Base-by-base conservation (phyloP, 30 jellyfish, hydroid and myxozoan species). In the Aurelia sp. region DNA sequence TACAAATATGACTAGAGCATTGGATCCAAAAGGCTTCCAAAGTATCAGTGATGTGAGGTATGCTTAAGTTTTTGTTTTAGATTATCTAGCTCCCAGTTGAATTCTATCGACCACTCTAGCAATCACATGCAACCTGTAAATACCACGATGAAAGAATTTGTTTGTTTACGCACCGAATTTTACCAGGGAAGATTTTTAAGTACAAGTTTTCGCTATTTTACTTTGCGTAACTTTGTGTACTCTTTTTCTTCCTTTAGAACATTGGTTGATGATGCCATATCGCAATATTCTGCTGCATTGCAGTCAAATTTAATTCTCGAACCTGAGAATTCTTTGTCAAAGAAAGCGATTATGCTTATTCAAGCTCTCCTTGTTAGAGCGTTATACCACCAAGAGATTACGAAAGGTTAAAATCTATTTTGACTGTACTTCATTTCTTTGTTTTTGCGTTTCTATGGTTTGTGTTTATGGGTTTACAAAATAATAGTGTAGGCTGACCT, bases 341-440 rank as follows among this genome's bases (percentile, higher is more conserved):
- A 74, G 16, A 84, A 84, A 62, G 66, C 58, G 53, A 10, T 40
- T 31, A 41, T 84, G 74, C 82, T 84, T 0, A 35, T 73, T 7
- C 93, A 84, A 58, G 38, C 68, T 16, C 50, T 84, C 31, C 93
- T 84, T 51, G 76, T 70, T 13, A 72, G 93, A 72, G 64, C 84
- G 15, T 59, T 86, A 3, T 68, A 86, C 68, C 96, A 76, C 44
- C 55, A 64, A 55, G 96, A 86, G 11, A 51, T 86, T 13, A 47
- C 90, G n/a, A 68, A 65, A 67, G 90, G 96, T 86, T 27, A 72
- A 17, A 31, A 3, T 44, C 15, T 13, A 40, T 18, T 10, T 60
- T 17, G 9, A 31, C 18, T 13, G 16, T 17, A 12, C 6, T 50
- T 44, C 15, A 44, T 7, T 41, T 44, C 55, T 13, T 44, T 44